Evolutionary conservation across 2,888 invertebrate genomes (phyloP), one percentile per base, ranked within the genome.

Genomic region (Sminthurinus aureus): DNA sequence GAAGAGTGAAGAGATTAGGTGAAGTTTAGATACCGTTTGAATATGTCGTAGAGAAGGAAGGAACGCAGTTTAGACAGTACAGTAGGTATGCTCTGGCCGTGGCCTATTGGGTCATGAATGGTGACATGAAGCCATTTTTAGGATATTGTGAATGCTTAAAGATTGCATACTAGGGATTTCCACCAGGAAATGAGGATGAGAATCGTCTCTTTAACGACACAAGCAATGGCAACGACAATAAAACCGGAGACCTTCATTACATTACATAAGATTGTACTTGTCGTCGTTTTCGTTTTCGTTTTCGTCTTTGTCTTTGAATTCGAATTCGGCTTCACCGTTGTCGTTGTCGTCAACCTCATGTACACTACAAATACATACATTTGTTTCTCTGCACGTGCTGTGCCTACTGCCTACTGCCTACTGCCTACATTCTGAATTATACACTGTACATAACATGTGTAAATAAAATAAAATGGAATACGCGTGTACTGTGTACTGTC

Each of bases 61-160:
- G n/a, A n/a, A n/a, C n/a, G n/a, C n/a, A n/a, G n/a, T n/a, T n/a
- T n/a, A n/a, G n/a, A n/a, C n/a, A n/a, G n/a, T n/a, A n/a, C n/a
- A n/a, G n/a, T n/a, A n/a, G n/a, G n/a, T n/a, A n/a, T 66, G n/a
- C 66, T 66, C n/a, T 66, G n/a, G n/a, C n/a, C n/a, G 58, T 15
- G 2, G 74, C 51, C 18, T 18, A 11, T 75, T 50, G 50, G 51
- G 20, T 4, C 18, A 12, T 64, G 66, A 78, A 78, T 78, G 78
- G 78, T 78, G 78, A 78, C 66, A 78, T 75, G 75, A 66, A 78
- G 24, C 66, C 78, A 26, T 78, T 78, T 24, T 78, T 52, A 78
- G 78, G 78, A 78, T 78, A 66, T 78, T 78, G 78, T 78, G 78
- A 78, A 78, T 78, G 78, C 66, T 78, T 77, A 66, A 78, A 66